A percentile compares a stretch with the other conserved stretches of the same genome.
phyloP scores from a whole-genome alignment of 2,113 vertebrate genomes.

The Prolemur simus region DNA sequence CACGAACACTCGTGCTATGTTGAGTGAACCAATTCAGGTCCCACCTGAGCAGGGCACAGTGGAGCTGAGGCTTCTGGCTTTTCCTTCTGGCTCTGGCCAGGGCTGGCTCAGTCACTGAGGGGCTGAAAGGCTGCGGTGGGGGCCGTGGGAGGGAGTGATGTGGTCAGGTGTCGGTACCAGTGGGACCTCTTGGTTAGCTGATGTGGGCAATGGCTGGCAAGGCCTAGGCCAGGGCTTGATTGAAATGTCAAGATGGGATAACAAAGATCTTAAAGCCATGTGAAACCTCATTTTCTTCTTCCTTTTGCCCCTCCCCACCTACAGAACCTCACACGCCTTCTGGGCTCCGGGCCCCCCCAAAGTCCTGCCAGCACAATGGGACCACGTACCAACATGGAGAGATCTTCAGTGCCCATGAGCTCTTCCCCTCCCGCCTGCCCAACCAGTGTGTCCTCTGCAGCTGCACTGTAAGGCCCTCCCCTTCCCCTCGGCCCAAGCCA shows the following conservation, averaged over 20 bases:
- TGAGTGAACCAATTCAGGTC: background rate
- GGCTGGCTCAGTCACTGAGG: background rate
- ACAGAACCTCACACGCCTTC: constrained; percentile 90
- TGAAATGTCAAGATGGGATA: background rate
- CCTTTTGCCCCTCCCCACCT: background rate
- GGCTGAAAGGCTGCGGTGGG: background rate
- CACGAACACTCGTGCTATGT: fast-evolving
- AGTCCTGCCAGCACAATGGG: constrained; percentile 92
- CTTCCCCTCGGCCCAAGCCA: background rate
- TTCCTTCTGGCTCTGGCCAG: background rate
- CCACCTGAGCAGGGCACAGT: too few relatives aligned
- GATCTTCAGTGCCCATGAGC: constrained; percentile 90
- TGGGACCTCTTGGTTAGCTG: background rate
- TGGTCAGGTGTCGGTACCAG: background rate
- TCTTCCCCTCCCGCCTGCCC: constrained; percentile 90
- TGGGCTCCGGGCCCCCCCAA: constrained; percentile 87
- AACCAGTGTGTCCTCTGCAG: constrained; percentile 97
- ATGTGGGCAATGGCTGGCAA: background rate
- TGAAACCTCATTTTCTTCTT: constrained; percentile 43
- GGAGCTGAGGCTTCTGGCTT: background rate
- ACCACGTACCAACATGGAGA: constrained; percentile 92
- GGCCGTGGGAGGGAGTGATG: background rate
- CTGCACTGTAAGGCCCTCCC: constrained; percentile 88
- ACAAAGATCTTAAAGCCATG: background rate
- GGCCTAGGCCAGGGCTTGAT: background rate